Evolutionary conservation across 92 coral and sea anemone species (phyloP), one percentile per base, ranked within the genome.

Genomic region (Heteractis magnifica): DNA sequence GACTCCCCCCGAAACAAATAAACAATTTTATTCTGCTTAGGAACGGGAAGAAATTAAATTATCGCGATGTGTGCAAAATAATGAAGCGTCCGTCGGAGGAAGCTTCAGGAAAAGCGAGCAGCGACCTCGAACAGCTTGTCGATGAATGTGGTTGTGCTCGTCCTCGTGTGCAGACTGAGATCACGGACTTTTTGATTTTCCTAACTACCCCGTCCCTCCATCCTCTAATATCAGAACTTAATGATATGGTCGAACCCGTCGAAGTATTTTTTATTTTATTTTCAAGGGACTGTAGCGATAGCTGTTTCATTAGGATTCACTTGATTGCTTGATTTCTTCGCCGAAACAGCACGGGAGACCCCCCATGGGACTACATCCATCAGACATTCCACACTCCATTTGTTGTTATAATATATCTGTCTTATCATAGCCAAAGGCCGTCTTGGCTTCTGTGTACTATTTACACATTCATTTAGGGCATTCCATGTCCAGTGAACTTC

Each of bases 61-160:
- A 68, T 13, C 14, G 48, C 23, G 73, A 26, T 68, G 49, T 26
- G 73, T 26, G 8, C 73, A 26, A 68, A 18, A 21, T 23, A 68
- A 68, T 26, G 49, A 26, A 26, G 49, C 49, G 49, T 68, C 73
- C 10, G 14, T 21, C 11, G 73, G 49, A 68, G 73, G 73, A 68
- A 68, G 73, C 50, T 68, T 68, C 44, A 48, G 10, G 48, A 15
- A 34, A 26, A 18, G 11, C 49, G 49, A 68, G 49, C 48, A 68
- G 73, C 44, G 73, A 48, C 20, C 23, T 68, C 12, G 73, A 68
- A 21, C 49, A 68, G 73, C 73, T 68, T 68, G 73, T 68, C 73
- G 73, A n/a, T 5, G 72, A 8, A 58, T n/a, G 64, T 58, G 64
- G 64, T 58, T 18, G 64, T 56, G 16, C 64, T 16, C n/a, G 71